Percentiles rank a stretch among this genome's conserved stretches.
phyloP scores from a whole-genome alignment of 2,888 invertebrate species.

The Polydrusus pterygomalis region DNA sequence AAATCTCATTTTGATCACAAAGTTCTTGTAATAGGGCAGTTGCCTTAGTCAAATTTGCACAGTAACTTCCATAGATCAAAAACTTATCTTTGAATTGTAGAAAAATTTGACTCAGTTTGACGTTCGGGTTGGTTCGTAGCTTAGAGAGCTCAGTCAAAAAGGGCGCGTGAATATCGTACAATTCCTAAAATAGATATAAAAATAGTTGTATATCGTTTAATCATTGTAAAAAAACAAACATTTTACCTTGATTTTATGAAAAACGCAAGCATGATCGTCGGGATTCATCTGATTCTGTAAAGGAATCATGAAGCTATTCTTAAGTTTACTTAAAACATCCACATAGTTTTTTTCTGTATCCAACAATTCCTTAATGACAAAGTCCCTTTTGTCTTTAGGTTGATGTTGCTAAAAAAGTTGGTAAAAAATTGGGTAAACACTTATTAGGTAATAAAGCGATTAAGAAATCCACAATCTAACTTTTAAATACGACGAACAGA shows the following conservation, averaged over 20 bases:
- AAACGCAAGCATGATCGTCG: conserved; percentile 87
- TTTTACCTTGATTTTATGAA: conserved; percentile 91
- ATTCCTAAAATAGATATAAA: conserved; percentile 76
- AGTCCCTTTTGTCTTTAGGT: conserved; percentile 89
- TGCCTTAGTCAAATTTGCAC: conserved; percentile 93
- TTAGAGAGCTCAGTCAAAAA: conserved; percentile 88
- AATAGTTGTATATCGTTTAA: background rate
- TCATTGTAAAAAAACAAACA: too few species aligned
- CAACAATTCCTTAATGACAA: conserved; percentile 92
- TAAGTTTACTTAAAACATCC: conserved; percentile 91
- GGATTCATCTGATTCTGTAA: conserved; percentile 80
- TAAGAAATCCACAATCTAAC: too few species aligned
- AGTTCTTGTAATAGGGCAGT: conserved; percentile 88
- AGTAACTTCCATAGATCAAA: conserved; percentile 96
- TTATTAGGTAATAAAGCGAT: background rate
- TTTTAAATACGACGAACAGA: too few species aligned
- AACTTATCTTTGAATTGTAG: conserved; percentile 93
- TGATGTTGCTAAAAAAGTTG: conserved; percentile 63
- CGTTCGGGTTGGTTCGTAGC: conserved; percentile 79
- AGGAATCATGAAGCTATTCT: conserved; percentile 86
- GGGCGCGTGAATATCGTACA: conserved; percentile 89
- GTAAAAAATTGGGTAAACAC: background rate
- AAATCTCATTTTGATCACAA: conserved; percentile 79
- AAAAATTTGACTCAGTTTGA: conserved; percentile 87
- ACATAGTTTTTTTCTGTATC: conserved; percentile 98